Base-by-base conservation (phyloP, 2,888 invertebrate species). In the Drosophila flavopinicola region DNA sequence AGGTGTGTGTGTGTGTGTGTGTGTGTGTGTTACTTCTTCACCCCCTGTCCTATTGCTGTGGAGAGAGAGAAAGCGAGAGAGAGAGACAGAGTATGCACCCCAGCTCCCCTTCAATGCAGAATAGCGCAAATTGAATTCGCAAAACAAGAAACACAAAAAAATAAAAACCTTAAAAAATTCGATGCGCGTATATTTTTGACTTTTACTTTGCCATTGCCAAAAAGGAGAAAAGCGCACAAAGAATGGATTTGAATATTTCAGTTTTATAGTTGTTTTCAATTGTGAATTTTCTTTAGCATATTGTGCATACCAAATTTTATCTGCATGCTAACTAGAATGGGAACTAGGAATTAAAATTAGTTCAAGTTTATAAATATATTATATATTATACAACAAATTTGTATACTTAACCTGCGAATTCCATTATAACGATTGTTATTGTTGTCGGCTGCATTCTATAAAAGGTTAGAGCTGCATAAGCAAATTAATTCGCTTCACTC, bases 121-220 rank as follows among this genome's bases (percentile, higher is more conserved):
- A 61, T 75, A 75, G 57, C 61, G 66, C 70, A 75, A 75, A 84
- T 74, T 75, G 76, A 85, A 84, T 87, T 87, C 63, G 63, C 60
- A 65, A 53, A 73, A 61, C 52, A 41, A 41, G 17, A 58, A 77
- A 53, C 45, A 59, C 20, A 32, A 41, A 41, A 15, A 45, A 57
- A 58, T 58, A 42, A 30, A 61, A 47, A 53, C 29, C 48, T 45
- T 66, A 52, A 58, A 67, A 73, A 66, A 67, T 72, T 66, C 73
- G 61, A 45, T 76, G 41, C 51, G 65, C 61, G 35, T 32, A 58
- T 52, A 44, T 57, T 65, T 59, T 47, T 48, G 39, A 63, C 44
- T 57, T 52, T 75, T 59, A 49, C 53, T 65, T 76, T 53, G 41
- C 37, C 44, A 67, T 70, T 57, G 51, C 25, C 41, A 51, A 74